phyloP scores from a whole-genome alignment of 2,113 vertebrate genomes.

The Sciurus niger region DNA sequence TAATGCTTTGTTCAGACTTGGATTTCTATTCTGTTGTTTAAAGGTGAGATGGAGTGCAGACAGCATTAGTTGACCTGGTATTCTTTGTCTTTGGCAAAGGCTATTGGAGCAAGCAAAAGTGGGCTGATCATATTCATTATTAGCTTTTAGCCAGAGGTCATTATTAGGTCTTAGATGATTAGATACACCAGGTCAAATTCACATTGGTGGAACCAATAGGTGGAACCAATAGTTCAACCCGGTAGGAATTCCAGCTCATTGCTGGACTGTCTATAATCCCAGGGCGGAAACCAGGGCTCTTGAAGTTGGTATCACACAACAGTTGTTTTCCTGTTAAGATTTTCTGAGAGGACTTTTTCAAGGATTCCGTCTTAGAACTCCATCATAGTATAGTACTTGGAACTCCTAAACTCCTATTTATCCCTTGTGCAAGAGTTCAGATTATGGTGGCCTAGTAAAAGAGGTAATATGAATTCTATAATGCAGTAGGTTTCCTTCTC shows the following conservation, averaged over 20 bases:
- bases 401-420: neutral
- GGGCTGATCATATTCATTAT: neutral
- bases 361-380: neutral
- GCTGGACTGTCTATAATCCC: neutral
- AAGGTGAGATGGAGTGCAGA: neutral
- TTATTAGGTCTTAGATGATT: neutral
- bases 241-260: slow-evolving; percentile 1
- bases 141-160: neutral
- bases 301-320: neutral
- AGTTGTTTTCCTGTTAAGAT: slow-evolving; percentile 30
- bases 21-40: slow-evolving; percentile 15
- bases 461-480: neutral
- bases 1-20: neutral
- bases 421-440: neutral
- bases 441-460: neutral
- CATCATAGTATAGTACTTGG: neutral
- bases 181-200: neutral
- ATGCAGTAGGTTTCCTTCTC: neutral
- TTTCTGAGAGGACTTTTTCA: neutral
- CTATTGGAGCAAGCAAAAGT: neutral
- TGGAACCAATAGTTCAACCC: neutral
- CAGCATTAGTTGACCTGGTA: neutral
- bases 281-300: neutral
- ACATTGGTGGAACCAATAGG: neutral
- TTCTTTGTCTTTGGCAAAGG: neutral